A percentile compares a stretch with the other conserved stretches of the same genome.
phyloP scores from a whole-genome alignment of 1,140 invertebrate species.

The Gryllus bimaculatus region DNA sequence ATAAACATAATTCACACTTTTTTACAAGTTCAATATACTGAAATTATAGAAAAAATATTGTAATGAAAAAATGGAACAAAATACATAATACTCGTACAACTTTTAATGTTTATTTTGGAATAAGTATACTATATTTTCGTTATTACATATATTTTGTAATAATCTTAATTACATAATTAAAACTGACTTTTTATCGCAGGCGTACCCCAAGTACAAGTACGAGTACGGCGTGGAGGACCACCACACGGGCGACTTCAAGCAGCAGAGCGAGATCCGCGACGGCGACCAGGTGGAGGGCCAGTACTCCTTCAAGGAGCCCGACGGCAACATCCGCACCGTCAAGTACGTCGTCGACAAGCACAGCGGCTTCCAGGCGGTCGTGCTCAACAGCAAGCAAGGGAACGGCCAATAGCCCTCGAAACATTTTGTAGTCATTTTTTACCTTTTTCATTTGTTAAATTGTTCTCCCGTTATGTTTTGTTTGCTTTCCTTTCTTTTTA shows the following conservation, averaged over 20 bases:
- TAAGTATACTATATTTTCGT: neutral
- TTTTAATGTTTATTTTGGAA: neutral
- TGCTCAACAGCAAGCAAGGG: neutral
- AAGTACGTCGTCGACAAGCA: slow-evolving; percentile 33
- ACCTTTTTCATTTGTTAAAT: neutral
- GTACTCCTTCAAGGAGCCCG: slow-evolving; percentile 38
- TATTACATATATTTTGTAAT: neutral
- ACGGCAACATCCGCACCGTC: slow-evolving; percentile 38
- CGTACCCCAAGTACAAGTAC: slow-evolving; percentile 24
- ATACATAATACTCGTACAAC: neutral
- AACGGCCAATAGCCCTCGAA: neutral
- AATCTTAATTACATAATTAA: neutral
- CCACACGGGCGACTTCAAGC: slow-evolving; percentile 24
- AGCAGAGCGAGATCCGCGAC: slow-evolving; percentile 20
- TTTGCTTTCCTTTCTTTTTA: neutral
- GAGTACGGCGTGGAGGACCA: slow-evolving; percentile 23
- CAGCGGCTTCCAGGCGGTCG: slow-evolving; percentile 23
- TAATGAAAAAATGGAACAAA: neutral
- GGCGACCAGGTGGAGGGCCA: slow-evolving; percentile 23
- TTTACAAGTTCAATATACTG: neutral
- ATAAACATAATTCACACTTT: neutral
- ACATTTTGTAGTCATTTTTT: neutral
- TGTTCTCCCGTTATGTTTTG: neutral
- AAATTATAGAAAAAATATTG: neutral
- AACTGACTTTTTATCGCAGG: neutral